Base-by-base conservation (phyloP, 2,113 vertebrate species). In the Phylloscopus trochilus region DNA sequence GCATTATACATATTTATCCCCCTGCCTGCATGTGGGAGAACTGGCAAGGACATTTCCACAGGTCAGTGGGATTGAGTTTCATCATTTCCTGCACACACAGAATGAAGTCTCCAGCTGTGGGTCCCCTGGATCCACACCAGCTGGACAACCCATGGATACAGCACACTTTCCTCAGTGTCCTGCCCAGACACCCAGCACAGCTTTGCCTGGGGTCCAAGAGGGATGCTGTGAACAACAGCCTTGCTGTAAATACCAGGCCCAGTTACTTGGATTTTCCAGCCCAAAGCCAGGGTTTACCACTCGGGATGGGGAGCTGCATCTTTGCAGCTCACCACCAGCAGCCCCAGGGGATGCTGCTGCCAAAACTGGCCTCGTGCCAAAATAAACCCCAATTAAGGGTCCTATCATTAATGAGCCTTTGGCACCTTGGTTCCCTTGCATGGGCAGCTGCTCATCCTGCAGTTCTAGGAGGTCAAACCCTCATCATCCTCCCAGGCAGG, bases 371-470 rank as follows among this genome's bases (percentile, higher is more conserved):
- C 62, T 88, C 1, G 0, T 31, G 18, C 44, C 77, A 41, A 60
- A 92, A 81, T 10, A 75, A 87, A 82, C 37, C 43, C 19, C 60
- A 60, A 31, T 68, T 41, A 58, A 74, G 16, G 37, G 28, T 64
- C 44, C 28, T 27, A 2, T 64, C 19, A 52, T 35, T 70, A 85
- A 72, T 0, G 2, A 93, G 46, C 33, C 47, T 70, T 76, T 2
- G 0, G 24, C 35, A 43, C 33, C 19, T 43, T 26, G 9, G 5
- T 46, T 85, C 58, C 60, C 83, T 56, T 69, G 51, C 72, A 66
- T 0, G 0, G 20, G 49, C 5, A 10, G 72, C 35, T 41, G 62
- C 58, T 83, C 15, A 15, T 37, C 44, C 28, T 10, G 9, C 27
- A 51, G n/a, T 21, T 67, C 33, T 6, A 15, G 37, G 10, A 68